phyloP scores from a whole-genome alignment of 2,113 vertebrate genomes.

The Stictonetta naevosa region DNA sequence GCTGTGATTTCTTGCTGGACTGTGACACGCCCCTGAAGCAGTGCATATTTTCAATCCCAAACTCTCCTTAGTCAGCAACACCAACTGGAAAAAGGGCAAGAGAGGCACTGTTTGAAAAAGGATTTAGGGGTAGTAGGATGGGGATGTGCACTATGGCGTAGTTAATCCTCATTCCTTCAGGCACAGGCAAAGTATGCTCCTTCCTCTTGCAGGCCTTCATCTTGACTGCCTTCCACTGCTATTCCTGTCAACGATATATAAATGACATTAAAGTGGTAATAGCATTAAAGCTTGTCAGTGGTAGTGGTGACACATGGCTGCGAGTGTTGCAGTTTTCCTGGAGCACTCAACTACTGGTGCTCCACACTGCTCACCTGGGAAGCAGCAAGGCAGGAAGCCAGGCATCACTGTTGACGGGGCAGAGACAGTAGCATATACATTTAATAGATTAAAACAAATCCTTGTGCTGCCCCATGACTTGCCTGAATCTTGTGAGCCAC shows the following conservation, averaged over 20 bases:
- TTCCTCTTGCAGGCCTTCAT: background rate
- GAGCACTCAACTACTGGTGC: background rate
- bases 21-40: too few species aligned
- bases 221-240: background rate
- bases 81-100: background rate
- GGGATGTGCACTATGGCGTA: background rate
- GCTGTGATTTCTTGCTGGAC: background rate
- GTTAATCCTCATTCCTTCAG: background rate
- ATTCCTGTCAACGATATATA: background rate
- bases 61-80: background rate
- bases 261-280: background rate
- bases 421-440: background rate
- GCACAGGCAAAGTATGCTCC: background rate
- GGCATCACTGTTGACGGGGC: background rate
- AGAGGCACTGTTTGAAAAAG: background rate
- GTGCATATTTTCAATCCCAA: background rate
- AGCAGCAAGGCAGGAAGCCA: background rate
- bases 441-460: background rate
- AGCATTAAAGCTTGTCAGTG: background rate
- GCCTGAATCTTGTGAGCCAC: background rate
- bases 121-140: background rate
- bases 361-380: background rate
- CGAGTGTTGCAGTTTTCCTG: background rate
- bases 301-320: rapidly evolving
- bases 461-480: background rate